Conservation (phyloP, 2,888 invertebrate species). For the Neoaliturus tenellus region DNA sequence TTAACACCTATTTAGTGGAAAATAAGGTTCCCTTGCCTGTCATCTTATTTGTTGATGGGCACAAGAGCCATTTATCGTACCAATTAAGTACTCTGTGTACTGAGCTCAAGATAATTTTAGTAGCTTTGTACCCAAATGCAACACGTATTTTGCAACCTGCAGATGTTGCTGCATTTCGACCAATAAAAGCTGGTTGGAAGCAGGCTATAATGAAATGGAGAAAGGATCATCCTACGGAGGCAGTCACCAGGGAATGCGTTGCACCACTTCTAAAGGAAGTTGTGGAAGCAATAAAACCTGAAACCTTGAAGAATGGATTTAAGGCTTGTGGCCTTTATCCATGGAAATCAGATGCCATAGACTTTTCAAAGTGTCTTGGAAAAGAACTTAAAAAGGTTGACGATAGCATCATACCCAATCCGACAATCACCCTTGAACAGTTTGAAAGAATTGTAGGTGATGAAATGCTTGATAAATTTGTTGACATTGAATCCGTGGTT, state of each 20-base stretch:
- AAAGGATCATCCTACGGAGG: background rate
- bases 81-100: background rate
- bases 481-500: background rate
- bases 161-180: slow-evolving; percentile 16
- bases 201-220: background rate
- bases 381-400: background rate
- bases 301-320: background rate
- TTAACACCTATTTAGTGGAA: slow-evolving; percentile 19
- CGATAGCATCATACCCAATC: background rate
- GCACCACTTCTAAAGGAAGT: too few relatives aligned
- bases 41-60: slow-evolving; percentile 55
- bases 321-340: background rate
- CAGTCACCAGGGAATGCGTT: background rate
- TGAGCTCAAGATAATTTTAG: slow-evolving; percentile 15
- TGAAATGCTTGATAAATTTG: background rate
- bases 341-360: background rate
- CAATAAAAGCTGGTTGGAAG: background rate
- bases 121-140: background rate
- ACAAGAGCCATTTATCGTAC: slow-evolving; percentile 41
- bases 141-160: background rate
- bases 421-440: background rate
- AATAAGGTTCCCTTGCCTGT: slow-evolving; percentile 14
- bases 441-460: slow-evolving; percentile 10
- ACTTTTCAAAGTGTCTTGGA: slow-evolving; percentile 4
- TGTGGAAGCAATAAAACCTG: background rate